These are phyloP conservation scores for Cossypha heuglini DNA, from an alignment of 2,797 vertebrate genomes.

Conservation along the genomic window DNA sequence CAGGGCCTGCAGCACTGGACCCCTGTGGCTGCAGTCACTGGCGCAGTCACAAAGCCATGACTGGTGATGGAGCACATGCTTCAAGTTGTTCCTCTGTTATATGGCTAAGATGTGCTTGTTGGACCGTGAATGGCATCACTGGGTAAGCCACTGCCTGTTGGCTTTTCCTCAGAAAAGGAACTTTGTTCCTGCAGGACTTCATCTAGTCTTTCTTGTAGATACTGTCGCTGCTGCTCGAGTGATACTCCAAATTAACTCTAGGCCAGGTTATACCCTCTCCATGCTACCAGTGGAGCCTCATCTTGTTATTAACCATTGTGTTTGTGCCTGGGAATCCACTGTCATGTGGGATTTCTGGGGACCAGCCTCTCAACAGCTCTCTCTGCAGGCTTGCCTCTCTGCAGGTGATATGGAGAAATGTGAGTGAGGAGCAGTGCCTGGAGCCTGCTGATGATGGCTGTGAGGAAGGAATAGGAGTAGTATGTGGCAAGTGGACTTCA, in stretches of 20 bases:
- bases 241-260: neutral
- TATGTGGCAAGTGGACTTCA: neutral
- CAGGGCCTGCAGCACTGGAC: neutral
- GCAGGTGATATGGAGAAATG: neutral
- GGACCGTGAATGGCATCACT: neutral
- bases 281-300: neutral
- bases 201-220: neutral
- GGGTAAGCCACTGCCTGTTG: neutral
- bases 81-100: neutral
- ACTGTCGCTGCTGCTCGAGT: neutral
- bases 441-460: neutral
- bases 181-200: neutral
- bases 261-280: neutral
- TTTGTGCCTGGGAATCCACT: neutral
- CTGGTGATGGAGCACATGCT: neutral
- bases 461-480: neutral
- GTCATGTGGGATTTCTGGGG: neutral
- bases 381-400: neutral
- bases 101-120: neutral
- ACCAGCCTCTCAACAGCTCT: neutral
- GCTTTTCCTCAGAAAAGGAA: neutral
- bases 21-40: neutral
- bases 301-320: neutral
- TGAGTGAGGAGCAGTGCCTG: neutral
- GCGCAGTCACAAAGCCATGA: neutral